Base-by-base conservation (phyloP, 1,140 invertebrate genomes). In the Anagrus nilaparvatae region DNA sequence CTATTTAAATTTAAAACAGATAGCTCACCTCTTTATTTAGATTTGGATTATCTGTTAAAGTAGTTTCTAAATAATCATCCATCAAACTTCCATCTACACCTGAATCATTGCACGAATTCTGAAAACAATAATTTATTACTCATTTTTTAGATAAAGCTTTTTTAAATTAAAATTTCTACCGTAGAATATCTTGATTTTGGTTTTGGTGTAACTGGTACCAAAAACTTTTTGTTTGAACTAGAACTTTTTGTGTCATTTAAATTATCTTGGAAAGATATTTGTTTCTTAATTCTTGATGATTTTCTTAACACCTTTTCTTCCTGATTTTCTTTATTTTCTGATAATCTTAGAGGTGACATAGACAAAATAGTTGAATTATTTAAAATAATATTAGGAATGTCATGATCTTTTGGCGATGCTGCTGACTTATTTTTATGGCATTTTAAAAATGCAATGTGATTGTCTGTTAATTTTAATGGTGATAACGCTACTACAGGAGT, bases 191-290 rank as follows among this genome's bases (percentile, higher is more conserved):
- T 29, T 30, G 16, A 24, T 17, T 40, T 40, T 35, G 30, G 18
- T 41, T 9, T 41, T 2, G 38, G 29, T 12, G 34, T 41, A 2
- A 35, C 9, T 19, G 27, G 34, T 3, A 18, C 10, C 6, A 23
- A 21, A 27, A 39, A 40, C 23, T 34, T 40, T 16, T 24, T 28
- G 34, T 10, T 44, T 17, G n/a, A n/a, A n/a, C 31, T 44, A 12
- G 23, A 13, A 40, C n/a, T 34, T 34, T 31, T 13, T 2, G 28
- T 23, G 4, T 29, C 16, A 24, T 21, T n/a, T 3, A 13, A 9
- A 19, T 32, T 16, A 2, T 38, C 34, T 34, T 40, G 16, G 19
- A 44, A 44, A 9, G 43, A 39, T 28, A 44, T 44, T 10, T 39
- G 36, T 17, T 44, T 45, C 29, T 43, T 43, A 6, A 3, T 39